Percentiles rank a stretch among this genome's conserved stretches.
Evolutionary conservation across 2,888 invertebrate species (phyloP).

Genomic region (Coelopa pilipes): DNA sequence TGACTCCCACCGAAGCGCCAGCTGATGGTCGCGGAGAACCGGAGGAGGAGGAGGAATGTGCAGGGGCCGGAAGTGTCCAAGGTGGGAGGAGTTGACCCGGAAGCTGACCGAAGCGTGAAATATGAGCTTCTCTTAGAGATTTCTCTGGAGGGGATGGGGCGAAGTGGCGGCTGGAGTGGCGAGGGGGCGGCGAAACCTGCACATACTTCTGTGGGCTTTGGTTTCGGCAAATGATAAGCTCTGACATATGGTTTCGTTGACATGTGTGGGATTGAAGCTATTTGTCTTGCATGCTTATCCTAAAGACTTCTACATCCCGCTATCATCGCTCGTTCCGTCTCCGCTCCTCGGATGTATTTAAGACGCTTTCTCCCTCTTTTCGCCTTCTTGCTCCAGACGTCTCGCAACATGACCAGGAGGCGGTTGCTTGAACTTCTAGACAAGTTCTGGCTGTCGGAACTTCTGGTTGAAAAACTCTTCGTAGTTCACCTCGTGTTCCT

Average conservation of each 20-base stretch:
- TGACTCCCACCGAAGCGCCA: no score
- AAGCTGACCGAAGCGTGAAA: constrained; percentile 1
- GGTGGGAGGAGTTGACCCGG: no score
- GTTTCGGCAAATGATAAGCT: background rate
- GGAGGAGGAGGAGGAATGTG: background rate
- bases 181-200: no score
- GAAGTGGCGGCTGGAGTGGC: no score
- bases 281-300: background rate
- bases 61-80: background rate
- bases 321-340: no score
- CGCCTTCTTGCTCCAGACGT: no score
- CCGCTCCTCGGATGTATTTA: no score
- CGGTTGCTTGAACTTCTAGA: no score
- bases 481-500: background rate
- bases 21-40: background rate
- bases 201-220: no score
- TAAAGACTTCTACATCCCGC: background rate
- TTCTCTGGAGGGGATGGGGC: background rate
- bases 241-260: background rate
- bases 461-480: background rate
- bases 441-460: background rate
- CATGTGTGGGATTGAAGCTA: constrained; percentile 16
- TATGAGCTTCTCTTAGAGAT: background rate
- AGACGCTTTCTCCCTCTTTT: no score
- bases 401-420: no score